A percentile compares a stretch with the other conserved stretches of the same genome.
Conservation (phyloP, 2,888 invertebrate genomes). For the Andrena haemorrhoa region DNA sequence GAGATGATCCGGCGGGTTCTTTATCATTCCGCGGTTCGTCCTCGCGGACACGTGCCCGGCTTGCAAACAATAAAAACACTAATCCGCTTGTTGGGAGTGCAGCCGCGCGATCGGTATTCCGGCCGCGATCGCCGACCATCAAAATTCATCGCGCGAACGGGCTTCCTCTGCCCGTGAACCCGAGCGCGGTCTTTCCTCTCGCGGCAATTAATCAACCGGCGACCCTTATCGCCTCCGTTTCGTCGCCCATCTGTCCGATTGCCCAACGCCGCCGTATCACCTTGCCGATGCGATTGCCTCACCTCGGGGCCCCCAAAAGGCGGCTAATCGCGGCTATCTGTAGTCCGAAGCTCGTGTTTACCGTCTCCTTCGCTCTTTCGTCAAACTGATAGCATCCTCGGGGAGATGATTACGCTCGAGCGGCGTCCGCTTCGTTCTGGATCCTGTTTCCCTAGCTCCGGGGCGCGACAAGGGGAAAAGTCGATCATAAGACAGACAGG, state of each 20-base stretch:
- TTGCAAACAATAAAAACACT: conserved; percentile 38
- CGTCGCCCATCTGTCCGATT: background rate
- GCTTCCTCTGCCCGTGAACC: conserved; percentile 52
- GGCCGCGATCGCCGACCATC: conserved; percentile 34
- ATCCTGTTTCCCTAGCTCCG: no score
- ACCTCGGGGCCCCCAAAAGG: background rate
- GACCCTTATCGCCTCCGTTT: background rate
- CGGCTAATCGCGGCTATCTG: no score
- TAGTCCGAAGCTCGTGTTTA: background rate
- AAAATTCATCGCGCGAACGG: conserved; percentile 38
- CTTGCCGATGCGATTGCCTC: background rate
- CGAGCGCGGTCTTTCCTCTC: background rate
- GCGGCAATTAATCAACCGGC: conserved; percentile 19
- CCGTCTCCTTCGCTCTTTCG: no score
- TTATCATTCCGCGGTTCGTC: conserved; percentile 7
- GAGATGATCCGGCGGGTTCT: background rate
- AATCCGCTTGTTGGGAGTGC: background rate
- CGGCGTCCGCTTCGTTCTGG: no score
- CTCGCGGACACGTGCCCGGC: conserved; percentile 36
- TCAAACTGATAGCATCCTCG: no score
- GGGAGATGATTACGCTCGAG: no score
- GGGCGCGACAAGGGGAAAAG: no score
- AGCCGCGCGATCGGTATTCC: conserved; percentile 30
- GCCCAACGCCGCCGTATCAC: background rate
- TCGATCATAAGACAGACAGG: no score